A percentile compares a stretch with the other conserved stretches of the same genome.
phyloP scores from a whole-genome alignment of 2,797 vertebrate genomes.

The Molossus molossus region DNA sequence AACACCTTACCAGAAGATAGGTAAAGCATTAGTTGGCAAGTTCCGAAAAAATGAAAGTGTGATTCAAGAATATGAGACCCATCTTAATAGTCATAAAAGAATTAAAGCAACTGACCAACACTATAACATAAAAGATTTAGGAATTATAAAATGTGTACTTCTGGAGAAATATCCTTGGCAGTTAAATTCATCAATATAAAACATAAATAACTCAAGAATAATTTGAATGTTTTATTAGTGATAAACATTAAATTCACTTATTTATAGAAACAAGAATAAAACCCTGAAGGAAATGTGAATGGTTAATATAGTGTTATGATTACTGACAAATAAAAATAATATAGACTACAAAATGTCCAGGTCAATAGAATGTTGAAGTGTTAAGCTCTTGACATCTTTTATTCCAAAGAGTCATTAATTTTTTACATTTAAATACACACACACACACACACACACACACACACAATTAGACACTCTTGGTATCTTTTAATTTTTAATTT shows the following conservation, averaged over 20 bases:
- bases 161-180: not conserved
- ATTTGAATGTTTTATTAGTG: not conserved
- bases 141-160: not conserved
- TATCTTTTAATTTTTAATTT: not conserved
- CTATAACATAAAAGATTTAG: not conserved
- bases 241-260: not conserved
- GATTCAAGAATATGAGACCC: not conserved
- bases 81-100: not conserved
- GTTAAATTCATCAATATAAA: conserved; percentile 8
- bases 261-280: not conserved
- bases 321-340: not conserved
- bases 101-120: not conserved
- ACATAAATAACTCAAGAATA: not conserved
- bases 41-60: not conserved
- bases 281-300: not conserved
- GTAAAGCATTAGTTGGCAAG: not conserved
- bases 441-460: too few relatives aligned
- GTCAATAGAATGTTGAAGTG: not conserved
- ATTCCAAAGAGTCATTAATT: not conserved
- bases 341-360: not conserved
- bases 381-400: not conserved
- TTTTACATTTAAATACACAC: not conserved
- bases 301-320: not conserved
- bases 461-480: not conserved
- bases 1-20: not conserved